A percentile compares a stretch with the other conserved stretches of the same genome.
Evolutionary conservation across 2,888 invertebrate genomes (phyloP).

Genomic region (Torymus aiolomorphi): DNA sequence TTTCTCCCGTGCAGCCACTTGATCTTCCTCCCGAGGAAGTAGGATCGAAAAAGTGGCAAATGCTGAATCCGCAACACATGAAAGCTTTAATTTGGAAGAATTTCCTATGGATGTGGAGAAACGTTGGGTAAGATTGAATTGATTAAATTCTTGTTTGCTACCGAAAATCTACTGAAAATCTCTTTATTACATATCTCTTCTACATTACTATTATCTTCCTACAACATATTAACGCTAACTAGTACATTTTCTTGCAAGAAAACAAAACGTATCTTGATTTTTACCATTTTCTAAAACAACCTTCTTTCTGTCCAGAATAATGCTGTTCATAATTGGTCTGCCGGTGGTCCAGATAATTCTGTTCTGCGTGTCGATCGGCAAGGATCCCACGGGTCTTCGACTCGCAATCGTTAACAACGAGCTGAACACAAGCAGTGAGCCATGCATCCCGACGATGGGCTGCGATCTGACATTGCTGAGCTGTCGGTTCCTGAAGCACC

Average conservation of each 20-base stretch:
- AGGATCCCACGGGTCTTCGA: conserved; percentile 86
- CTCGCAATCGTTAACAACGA: conserved; percentile 91
- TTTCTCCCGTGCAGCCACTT: conserved; percentile 74
- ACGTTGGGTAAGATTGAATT: conserved; percentile 81
- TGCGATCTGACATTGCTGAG: conserved; percentile 84
- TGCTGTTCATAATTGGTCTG: conserved; percentile 90
- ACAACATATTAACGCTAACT: background rate
- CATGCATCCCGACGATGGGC: conserved; percentile 72
- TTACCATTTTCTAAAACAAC: background rate
- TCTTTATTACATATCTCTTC: background rate
- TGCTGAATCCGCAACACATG: conserved; percentile 85
- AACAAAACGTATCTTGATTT: background rate
- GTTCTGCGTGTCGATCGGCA: conserved; percentile 93
- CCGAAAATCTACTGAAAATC: too few relatives aligned
- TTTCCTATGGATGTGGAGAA: conserved; percentile 90
- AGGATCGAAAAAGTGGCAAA: conserved; percentile 75
- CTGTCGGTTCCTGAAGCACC: conserved; percentile 85
- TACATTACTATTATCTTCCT: background rate
- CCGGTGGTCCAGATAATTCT: conserved; percentile 91
- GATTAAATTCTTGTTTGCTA: too few relatives aligned
- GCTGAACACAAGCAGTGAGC: conserved; percentile 73
- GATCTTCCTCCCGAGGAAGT: conserved; percentile 85
- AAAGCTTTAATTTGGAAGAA: conserved; percentile 92
- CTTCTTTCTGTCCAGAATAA: conserved; percentile 79
- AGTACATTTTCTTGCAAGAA: background rate